phyloP scores from a whole-genome alignment of 2,888 invertebrate genomes.

The Margaritifera margaritifera region DNA sequence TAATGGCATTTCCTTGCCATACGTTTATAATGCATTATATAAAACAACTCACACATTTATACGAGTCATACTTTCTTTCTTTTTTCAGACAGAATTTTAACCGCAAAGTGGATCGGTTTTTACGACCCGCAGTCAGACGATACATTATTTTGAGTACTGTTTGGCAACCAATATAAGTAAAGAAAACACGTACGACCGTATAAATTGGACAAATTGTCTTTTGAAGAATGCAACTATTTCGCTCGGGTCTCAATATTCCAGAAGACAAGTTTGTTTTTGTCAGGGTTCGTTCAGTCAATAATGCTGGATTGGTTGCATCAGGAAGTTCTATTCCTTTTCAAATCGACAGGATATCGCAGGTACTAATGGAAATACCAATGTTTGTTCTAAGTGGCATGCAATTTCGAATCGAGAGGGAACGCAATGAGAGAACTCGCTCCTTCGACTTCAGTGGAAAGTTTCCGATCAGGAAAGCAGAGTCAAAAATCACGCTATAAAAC shows the following conservation, averaged over 20 bases:
- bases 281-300: slow-evolving; percentile 7
- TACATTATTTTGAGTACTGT: no score
- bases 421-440: slow-evolving; percentile 37
- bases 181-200: slow-evolving; percentile 6
- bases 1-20: no score
- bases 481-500: slow-evolving; percentile 16
- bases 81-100: no score
- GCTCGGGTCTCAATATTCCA: slow-evolving; percentile 8
- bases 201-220: background rate
- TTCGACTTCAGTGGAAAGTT: slow-evolving; percentile 26
- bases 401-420: no score
- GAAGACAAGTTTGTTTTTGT: slow-evolving; percentile 1
- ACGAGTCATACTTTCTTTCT: no score
- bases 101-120: no score
- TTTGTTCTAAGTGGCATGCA: no score
- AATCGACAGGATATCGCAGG: slow-evolving; percentile 2
- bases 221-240: background rate
- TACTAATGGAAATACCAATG: background rate
- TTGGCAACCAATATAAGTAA: no score
- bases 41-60: no score
- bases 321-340: slow-evolving; percentile 4
- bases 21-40: no score
- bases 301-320: slow-evolving; percentile 3
- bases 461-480: slow-evolving; percentile 36
- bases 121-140: no score